A percentile compares a stretch with the other conserved stretches of the same genome.
phyloP scores from a whole-genome alignment of 2,888 invertebrate species.

The Lithophane leautieri region DNA sequence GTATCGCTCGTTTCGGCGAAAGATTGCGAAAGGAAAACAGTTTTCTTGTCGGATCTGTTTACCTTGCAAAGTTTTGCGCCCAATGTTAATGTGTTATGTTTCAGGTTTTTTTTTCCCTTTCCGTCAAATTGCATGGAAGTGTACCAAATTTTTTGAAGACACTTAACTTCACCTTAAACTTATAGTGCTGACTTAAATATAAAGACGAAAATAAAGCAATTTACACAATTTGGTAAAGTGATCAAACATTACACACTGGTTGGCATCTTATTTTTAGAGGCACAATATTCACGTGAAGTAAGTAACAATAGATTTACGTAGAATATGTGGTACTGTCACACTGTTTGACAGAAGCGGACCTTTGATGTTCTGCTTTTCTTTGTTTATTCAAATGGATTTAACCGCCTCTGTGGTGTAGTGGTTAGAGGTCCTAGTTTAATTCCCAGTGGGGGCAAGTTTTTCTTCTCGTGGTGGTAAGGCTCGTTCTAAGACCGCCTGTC shows the following conservation, averaged over 20 bases:
- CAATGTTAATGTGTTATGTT: slow-evolving; percentile 15
- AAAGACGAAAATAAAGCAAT: neutral
- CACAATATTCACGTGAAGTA: neutral
- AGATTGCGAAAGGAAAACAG: slow-evolving; percentile 42
- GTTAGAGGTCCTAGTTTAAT: too few relatives aligned
- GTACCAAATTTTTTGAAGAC: slow-evolving; percentile 2
- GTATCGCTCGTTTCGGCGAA: slow-evolving; percentile 42
- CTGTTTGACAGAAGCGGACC: neutral
- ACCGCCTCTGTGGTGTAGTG: too few relatives aligned
- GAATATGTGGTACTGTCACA: slow-evolving; percentile 14
- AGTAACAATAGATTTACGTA: neutral
- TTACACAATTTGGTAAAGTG: neutral
- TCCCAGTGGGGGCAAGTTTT: too few relatives aligned
- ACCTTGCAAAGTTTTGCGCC: slow-evolving; percentile 31
- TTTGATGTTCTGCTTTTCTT: neutral
- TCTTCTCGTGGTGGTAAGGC: too few relatives aligned
- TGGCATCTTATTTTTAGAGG: neutral
- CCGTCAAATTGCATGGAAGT: neutral
- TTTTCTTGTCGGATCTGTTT: slow-evolving; percentile 35
- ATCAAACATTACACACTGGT: neutral
- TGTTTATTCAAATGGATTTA: neutral
- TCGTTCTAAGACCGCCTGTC: too few relatives aligned
- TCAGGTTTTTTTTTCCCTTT: neutral
- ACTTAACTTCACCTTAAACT: neutral
- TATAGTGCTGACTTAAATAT: neutral